phyloP scores from a whole-genome alignment of 2,113 vertebrate species.

The Oncorhynchus nerka region DNA sequence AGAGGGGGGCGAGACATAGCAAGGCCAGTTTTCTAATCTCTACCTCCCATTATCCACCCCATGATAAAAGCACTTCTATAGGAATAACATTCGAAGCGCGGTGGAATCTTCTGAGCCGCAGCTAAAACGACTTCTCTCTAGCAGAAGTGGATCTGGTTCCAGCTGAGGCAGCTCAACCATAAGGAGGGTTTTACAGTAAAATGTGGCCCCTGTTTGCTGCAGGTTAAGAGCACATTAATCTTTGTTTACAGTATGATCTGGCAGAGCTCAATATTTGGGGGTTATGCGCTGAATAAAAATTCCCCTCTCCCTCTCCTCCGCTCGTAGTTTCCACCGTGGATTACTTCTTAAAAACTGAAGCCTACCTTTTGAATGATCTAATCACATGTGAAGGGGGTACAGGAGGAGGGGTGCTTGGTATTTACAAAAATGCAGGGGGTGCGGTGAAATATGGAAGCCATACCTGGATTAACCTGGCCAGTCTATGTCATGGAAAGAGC shows the following conservation, averaged over 20 bases:
- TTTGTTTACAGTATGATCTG: slow-evolving; percentile 66
- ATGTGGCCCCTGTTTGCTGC: slow-evolving; percentile 48
- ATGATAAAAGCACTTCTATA: slow-evolving; percentile 67
- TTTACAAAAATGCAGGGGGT: slow-evolving; percentile 68
- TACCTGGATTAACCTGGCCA: slow-evolving; percentile 2
- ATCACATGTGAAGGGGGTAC: slow-evolving; percentile 28
- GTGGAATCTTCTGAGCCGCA: slow-evolving; percentile 42
- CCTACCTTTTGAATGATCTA: slow-evolving; percentile 52
- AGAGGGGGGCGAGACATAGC: slow-evolving; percentile 22
- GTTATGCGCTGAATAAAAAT: slow-evolving; percentile 37
- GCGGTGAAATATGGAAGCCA: slow-evolving; percentile 61
- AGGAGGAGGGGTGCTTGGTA: slow-evolving; percentile 44
- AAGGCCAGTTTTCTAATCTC: slow-evolving; percentile 52
- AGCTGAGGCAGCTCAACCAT: slow-evolving; percentile 15
- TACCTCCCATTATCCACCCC: slow-evolving; percentile 61
- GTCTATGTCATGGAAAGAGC: too few relatives aligned
- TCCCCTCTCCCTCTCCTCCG: background rate
- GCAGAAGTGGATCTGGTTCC: slow-evolving; percentile 38
- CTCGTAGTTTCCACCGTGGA: slow-evolving; percentile 35
- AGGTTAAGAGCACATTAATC: slow-evolving; percentile 63
- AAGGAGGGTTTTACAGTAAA: slow-evolving; percentile 43
- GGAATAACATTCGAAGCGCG: slow-evolving; percentile 42
- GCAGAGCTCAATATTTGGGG: slow-evolving; percentile 45
- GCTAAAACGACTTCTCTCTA: slow-evolving; percentile 53
- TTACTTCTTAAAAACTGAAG: slow-evolving; percentile 70